Conservation (phyloP, 2,797 vertebrate species). For the Microctenopoma stevenorrisi region DNA sequence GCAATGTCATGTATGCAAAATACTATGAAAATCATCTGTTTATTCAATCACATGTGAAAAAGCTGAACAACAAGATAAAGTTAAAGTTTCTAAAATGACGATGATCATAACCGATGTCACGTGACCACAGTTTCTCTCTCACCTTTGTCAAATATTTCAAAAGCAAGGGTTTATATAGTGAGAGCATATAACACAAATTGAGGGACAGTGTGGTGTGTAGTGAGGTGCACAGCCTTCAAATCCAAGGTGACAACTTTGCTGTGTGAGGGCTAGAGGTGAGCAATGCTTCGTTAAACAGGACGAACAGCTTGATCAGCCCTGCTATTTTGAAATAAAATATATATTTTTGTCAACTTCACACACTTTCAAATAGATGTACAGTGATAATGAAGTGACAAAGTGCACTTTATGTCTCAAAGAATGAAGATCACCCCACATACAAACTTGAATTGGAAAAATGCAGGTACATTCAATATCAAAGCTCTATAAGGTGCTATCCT, state of each 20-base stretch:
- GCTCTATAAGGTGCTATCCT: conserved; percentile 85
- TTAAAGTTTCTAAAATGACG: conserved; percentile 45
- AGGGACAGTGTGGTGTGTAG: conserved; percentile 8
- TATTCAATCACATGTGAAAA: conserved; percentile 74
- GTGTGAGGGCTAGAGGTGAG: conserved; percentile 28
- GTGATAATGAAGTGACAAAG: conserved; percentile 75
- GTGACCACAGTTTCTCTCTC: conserved; percentile 49
- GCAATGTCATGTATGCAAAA: conserved; percentile 86
- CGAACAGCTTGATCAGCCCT: conserved; percentile 21
- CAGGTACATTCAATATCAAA: conserved; percentile 89
- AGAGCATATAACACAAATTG: conserved; percentile 40
- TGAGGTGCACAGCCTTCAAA: conserved; percentile 28
- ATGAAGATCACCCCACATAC: conserved; percentile 80
- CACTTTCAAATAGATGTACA: conserved; percentile 66
- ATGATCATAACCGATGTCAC: conserved; percentile 36
- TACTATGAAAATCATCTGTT: conserved; percentile 67
- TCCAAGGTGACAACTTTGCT: conserved; percentile 36
- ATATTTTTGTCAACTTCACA: conserved; percentile 32
- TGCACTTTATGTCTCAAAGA: conserved; percentile 86
- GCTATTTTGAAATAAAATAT: conserved; percentile 38
- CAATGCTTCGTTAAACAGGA: conserved; percentile 25
- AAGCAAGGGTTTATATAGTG: conserved; percentile 52
- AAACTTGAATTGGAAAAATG: conserved; percentile 83
- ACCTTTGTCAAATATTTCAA: conserved; percentile 30
- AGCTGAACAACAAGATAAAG: conserved; percentile 60